A percentile compares a stretch with the other conserved stretches of the same genome.
phyloP scores from a whole-genome alignment of 2,797 vertebrate species.

The Poliocrania exsul region DNA sequence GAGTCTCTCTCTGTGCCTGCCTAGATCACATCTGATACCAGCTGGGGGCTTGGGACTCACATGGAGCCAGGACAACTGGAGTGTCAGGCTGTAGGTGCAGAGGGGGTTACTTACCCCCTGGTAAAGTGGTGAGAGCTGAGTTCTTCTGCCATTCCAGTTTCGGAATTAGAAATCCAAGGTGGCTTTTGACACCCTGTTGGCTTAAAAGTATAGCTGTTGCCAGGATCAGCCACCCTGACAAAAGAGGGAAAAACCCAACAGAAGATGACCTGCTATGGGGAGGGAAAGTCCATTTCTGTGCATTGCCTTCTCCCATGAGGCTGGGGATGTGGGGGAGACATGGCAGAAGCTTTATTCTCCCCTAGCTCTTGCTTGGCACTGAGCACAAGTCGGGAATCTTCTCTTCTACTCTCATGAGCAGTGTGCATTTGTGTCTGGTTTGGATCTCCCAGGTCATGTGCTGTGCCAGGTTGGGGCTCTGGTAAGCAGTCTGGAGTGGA shows the following conservation, averaged over 20 bases:
- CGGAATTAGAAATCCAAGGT: neutral
- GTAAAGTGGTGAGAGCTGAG: neutral
- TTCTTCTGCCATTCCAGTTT: neutral
- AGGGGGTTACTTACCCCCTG: fast-evolving
- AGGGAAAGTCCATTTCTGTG: neutral
- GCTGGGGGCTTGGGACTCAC: neutral
- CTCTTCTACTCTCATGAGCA: fast-evolving
- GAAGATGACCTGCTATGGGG: neutral
- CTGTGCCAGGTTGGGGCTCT: neutral
- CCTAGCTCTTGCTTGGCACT: neutral
- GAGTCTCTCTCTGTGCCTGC: neutral
- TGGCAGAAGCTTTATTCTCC: neutral
- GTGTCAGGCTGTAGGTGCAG: fast-evolving
- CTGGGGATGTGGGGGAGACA: neutral
- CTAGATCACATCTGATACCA: neutral
- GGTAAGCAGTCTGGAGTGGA: neutral
- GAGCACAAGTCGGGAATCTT: neutral
- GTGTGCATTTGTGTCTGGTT: neutral
- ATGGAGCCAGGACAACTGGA: fast-evolving
- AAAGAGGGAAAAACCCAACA: neutral
- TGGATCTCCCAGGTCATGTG: neutral
- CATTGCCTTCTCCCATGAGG: fast-evolving
- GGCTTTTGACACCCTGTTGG: neutral
- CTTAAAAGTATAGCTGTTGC: neutral
- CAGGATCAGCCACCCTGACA: neutral